Evolutionary conservation across 2,797 vertebrate genomes (phyloP), one percentile per base, ranked within the genome.

Genomic region (Cyprinella venusta): DNA sequence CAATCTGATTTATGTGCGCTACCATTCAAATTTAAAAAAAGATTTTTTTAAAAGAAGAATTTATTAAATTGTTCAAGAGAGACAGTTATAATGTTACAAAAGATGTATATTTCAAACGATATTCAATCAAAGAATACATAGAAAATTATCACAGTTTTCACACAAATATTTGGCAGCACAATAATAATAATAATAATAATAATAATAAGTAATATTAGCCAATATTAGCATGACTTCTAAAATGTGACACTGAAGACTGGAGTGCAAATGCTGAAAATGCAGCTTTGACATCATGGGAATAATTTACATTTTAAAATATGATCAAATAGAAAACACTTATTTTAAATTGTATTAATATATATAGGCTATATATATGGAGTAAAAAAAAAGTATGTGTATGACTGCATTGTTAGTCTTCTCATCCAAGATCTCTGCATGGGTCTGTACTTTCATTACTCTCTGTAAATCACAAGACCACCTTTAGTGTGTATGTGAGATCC

Each of bases 381-480:
- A 48, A 50, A 48, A 16, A 13, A 16, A 50, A 16, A 4, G 1
- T 4, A 5, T 50, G 80, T 68, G 68, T 82, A 42, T 67, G 67
- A 64, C 36, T 38, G 30, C 24, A 75, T 70, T 69, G 77, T 69
- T 67, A 42, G 77, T 69, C n/a, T 76, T 59, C 50, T 77, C 67
- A 78, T 83, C 69, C 69, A 68, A 30, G 65, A 64, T 50, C 40
- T 64, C 71, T 61, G 26, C 63, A 61, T 82, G 70, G 50, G 63
- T 83, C 48, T 77, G 40, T 71, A 10, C 30, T 71, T 70, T 19
- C 54, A 78, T 85, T 68, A 59, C 56, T 70, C 16, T 33, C 18
- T 76, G 52, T 68, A 54, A 61, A 78, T 78, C 54, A 71, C 45
- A 78, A 64, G 56, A 50, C 42, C 76, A 19, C 67, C 19, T 64